Base-by-base conservation (phyloP, 2,113 vertebrate species). In the Campylomormyrus numenius region DNA sequence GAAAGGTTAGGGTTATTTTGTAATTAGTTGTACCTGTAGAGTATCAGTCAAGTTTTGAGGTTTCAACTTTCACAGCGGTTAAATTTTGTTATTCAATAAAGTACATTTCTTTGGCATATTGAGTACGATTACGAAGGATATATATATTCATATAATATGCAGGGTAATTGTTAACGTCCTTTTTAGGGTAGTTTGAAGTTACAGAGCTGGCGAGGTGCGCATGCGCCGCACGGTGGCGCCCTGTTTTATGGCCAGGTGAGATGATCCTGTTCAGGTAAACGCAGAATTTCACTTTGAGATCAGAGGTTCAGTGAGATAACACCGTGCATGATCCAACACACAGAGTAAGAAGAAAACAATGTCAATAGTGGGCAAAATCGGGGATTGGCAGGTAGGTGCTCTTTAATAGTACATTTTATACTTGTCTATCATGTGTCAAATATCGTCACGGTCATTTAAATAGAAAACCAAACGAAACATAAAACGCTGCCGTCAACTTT, bases 291-390 rank as follows among this genome's bases (percentile, higher is more conserved):
- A 94, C 95, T 96, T 95, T 95, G 96, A 94, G 94, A 95, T 95
- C 95, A 91, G 93, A 95, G 94, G 94, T 94, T 95, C 93, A 93
- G 95, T 95, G 94, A 94, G 95, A 95, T 95, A 96, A 94, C 94
- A 94, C 92, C 93, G 93, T 94, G 95, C 94, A 95, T 96, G 95
- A 97, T 94, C 95, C 88, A 94, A 92, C 90, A 66, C 50, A 90
- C 90, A 91, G 90, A 93, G 89, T 93, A 90, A 93, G 92, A 94
- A 92, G 93, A 95, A 91, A 90, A 96, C 91, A 94, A 98, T 99
- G 98, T 98, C 98, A 96, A 93, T 99, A 94, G 97, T 98, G 94
- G 97, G 96, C 94, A 97, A 97, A 96, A 98, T 98, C 97, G 97
- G 97, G 92, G 98, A 98, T 93, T 99, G 98, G 98, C 97, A 98